Conservation (phyloP, 2,888 invertebrate genomes). For the Ellobium chinense region DNA sequence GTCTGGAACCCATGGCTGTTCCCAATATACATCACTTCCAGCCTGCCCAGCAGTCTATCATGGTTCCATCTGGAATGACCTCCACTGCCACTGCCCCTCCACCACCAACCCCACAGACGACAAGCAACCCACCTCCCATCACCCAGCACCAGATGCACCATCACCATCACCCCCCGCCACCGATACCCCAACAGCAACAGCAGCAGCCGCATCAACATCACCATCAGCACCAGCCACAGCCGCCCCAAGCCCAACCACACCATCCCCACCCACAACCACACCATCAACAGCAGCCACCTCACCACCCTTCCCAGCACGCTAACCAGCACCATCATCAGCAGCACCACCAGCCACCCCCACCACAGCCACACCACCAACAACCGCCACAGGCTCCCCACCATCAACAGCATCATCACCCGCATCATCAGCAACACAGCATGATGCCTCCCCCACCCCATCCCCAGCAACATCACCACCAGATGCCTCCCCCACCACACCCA, state of each 20-base stretch:
- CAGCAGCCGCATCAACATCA: slow-evolving; percentile 21
- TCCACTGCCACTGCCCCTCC: slow-evolving; percentile 10
- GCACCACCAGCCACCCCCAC: not conserved
- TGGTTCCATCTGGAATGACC: slow-evolving; percentile 23
- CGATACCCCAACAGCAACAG: slow-evolving; percentile 15
- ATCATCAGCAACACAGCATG: slow-evolving; percentile 35
- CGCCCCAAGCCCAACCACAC: not conserved
- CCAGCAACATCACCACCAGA: slow-evolving; percentile 18
- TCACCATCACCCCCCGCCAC: slow-evolving; percentile 12
- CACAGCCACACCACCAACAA: slow-evolving; percentile 11
- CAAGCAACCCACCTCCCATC: slow-evolving; percentile 20
- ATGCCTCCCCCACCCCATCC: not conserved
- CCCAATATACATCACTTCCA: slow-evolving; percentile 17
- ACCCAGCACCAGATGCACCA: slow-evolving; percentile 38
- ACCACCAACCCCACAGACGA: slow-evolving; percentile 29
- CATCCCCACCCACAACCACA: not conserved
- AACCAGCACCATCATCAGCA: slow-evolving; percentile 8
- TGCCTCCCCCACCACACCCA: not conserved
- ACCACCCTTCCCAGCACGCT: slow-evolving; percentile 13
- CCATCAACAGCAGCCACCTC: slow-evolving; percentile 27
- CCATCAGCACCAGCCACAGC: slow-evolving; percentile 19
- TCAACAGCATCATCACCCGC: slow-evolving; percentile 21
- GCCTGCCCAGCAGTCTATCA: slow-evolving; percentile 7
- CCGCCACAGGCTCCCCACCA: slow-evolving; percentile 24
- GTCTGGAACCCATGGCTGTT: slow-evolving; percentile 4